These are phyloP conservation scores for Thera obeliscata DNA, from an alignment of 2,888 invertebrate genomes.

Conservation along the genomic window DNA sequence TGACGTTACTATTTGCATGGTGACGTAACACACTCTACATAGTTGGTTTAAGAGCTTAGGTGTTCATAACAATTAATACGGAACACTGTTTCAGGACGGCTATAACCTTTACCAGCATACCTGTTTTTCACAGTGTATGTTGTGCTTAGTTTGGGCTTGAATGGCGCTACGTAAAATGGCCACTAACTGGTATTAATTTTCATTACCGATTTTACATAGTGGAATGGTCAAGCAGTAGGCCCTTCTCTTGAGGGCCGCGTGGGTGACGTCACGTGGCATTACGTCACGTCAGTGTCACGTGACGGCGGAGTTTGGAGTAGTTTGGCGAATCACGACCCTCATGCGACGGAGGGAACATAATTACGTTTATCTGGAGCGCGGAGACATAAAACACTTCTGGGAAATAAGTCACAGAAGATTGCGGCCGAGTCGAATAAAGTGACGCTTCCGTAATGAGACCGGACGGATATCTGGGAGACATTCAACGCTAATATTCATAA, in stretches of 20 bases:
- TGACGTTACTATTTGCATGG: slow-evolving; percentile 18
- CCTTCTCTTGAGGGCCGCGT: no score
- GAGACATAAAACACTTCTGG: slow-evolving; percentile 11
- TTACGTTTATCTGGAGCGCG: slow-evolving; percentile 24
- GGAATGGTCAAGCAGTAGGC: not conserved
- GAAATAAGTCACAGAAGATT: slow-evolving; percentile 16
- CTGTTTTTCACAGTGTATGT: not conserved
- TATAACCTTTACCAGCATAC: no score
- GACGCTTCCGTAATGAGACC: slow-evolving; percentile 2
- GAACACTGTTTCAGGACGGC: not conserved
- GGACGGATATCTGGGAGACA: not conserved
- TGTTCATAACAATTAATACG: slow-evolving; percentile 1
- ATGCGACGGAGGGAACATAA: slow-evolving; percentile 17
- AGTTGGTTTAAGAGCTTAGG: not conserved
- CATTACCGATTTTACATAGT: not conserved
- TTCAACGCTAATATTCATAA: not conserved
- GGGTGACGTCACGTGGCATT: slow-evolving; percentile 12
- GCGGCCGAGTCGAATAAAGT: slow-evolving; percentile 7
- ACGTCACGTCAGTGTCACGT: slow-evolving; percentile 9
- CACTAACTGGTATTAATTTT: no score
- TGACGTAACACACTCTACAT: slow-evolving; percentile 7
- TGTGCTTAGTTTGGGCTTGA: no score
- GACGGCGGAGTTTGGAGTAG: slow-evolving; percentile 9
- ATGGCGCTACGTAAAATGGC: no score
- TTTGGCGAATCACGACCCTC: slow-evolving; percentile 26